Evolutionary conservation across 1,140 invertebrate genomes (phyloP).

Genomic region (Drosophila kepulauana): DNA sequence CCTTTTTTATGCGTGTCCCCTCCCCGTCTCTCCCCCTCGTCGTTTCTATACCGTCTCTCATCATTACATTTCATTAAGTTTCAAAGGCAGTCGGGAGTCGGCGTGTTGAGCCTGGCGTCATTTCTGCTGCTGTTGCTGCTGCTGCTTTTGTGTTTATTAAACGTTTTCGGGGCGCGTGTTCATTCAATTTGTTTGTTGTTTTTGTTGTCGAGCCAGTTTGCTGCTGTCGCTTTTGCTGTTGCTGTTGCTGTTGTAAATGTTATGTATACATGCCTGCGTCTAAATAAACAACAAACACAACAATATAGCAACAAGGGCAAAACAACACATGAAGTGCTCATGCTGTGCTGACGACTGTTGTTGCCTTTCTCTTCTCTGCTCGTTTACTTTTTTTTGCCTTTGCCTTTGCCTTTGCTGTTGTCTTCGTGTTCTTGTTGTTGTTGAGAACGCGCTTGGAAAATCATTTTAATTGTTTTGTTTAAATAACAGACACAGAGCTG

Average conservation of each 20-base stretch:
- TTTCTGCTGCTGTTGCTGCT: constrained; percentile 4
- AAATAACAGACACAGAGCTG: constrained; percentile 64
- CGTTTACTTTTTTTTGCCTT: neutral
- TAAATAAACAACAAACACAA: constrained; percentile 65
- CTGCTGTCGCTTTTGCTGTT: constrained; percentile 42
- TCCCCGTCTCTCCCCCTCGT: neutral
- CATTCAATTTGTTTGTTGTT: constrained; percentile 75
- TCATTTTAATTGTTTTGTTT: constrained; percentile 82
- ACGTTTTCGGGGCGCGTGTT: constrained; percentile 78
- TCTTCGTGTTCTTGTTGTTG: constrained; percentile 12
- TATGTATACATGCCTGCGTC: constrained; percentile 77
- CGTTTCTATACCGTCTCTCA: constrained; percentile 39
- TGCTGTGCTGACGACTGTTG: constrained; percentile 15
- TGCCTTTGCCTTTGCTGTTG: constrained; percentile 5
- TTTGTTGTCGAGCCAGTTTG: constrained; percentile 16
- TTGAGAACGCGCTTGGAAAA: constrained; percentile 60
- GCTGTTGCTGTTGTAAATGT: constrained; percentile 61
- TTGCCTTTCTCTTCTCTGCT: neutral
- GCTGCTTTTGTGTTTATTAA: constrained; percentile 77
- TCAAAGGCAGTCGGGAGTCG: constrained; percentile 23
- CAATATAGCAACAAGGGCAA: constrained; percentile 32
- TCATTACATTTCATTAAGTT: constrained; percentile 81
- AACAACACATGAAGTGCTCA: constrained; percentile 47
- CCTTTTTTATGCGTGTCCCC: constrained; percentile 13
- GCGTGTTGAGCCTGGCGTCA: constrained; percentile 22